Conservation (phyloP, 2,888 invertebrate genomes). For the Athalia rosae region DNA sequence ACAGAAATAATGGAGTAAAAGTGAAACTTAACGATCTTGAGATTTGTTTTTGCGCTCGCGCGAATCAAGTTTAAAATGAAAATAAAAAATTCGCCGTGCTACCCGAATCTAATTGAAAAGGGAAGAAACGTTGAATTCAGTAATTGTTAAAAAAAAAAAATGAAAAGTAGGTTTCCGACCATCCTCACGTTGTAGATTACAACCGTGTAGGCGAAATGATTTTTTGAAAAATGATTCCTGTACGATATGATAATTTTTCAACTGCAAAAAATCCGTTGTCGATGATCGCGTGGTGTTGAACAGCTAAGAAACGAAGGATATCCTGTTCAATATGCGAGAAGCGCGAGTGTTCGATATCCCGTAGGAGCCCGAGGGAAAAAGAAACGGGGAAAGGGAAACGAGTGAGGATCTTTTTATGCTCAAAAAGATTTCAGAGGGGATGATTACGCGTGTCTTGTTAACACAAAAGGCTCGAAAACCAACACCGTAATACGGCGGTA, state of each 20-base stretch:
- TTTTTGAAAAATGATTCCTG: conserved; percentile 8
- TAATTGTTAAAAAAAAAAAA: background rate
- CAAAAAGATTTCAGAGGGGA: conserved; percentile 36
- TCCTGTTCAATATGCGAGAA: conserved; percentile 29
- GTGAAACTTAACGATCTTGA: background rate
- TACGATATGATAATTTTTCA: conserved; percentile 4
- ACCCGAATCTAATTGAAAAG: background rate
- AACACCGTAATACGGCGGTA: conserved; percentile 73
- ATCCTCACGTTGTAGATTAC: no score
- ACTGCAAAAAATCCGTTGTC: conserved; percentile 31
- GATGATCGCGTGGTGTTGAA: background rate
- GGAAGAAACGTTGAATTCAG: no score
- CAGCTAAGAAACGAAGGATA: background rate
- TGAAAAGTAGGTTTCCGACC: background rate
- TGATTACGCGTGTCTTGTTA: conserved; percentile 74
- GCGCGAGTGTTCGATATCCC: conserved; percentile 3
- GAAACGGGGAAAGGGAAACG: background rate
- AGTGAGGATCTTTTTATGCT: conserved; percentile 3
- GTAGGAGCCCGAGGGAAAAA: background rate
- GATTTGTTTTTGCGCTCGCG: no score
- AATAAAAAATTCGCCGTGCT: background rate
- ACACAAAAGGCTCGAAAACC: conserved; percentile 75
- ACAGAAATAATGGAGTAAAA: background rate
- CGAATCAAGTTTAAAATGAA: background rate
- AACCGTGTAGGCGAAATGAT: background rate